Evolutionary conservation across 2,888 invertebrate genomes (phyloP), one percentile per base, ranked within the genome.

Genomic region (Melitaea athalia): DNA sequence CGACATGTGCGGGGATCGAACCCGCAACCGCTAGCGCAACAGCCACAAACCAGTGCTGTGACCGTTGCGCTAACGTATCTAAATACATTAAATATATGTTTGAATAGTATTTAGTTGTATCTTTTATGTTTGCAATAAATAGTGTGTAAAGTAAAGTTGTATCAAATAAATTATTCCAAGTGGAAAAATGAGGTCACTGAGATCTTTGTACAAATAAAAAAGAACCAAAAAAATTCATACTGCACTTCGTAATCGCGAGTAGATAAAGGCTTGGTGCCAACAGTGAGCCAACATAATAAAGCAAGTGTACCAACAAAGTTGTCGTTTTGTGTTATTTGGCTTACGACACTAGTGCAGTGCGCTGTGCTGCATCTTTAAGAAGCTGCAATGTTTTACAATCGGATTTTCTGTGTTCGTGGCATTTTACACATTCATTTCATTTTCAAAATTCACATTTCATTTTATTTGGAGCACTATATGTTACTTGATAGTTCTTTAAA

Each of bases 211-310:
- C 24, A 52, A 52, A 52, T 24, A 24, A 17, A 15, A 61, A 49
- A 49, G 33, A 43, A 68, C 55, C 42, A 57, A 62, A 59, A 67
- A 62, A 49, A 15, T 55, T 64, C 45, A 33, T 47, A 64, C 6
- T 60, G 60, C 42, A 55, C 53, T 43, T 63, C 15, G 33, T 59
- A 52, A 53, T 68, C 57, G 64, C 64, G 62, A 59, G 50, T 11
- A 43, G 61, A 68, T 59, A 12, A 45, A 69, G 62, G 64, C 59
- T 59, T 55, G 0, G 10, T 66, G 66, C 66, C 66, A 66, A 61
- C 43, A 63, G 59, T 60, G 63, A 63, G 63, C 55, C 68, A 66
- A 66, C 66, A 66, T 68, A 68, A 68, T 68, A 71, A 68, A 59
- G 61, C 61, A 42, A 69, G 67, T 61, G 52, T 64, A 64, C 67